Conservation (phyloP, 2,888 invertebrate species). For the Scotopteryx bipunctaria region DNA sequence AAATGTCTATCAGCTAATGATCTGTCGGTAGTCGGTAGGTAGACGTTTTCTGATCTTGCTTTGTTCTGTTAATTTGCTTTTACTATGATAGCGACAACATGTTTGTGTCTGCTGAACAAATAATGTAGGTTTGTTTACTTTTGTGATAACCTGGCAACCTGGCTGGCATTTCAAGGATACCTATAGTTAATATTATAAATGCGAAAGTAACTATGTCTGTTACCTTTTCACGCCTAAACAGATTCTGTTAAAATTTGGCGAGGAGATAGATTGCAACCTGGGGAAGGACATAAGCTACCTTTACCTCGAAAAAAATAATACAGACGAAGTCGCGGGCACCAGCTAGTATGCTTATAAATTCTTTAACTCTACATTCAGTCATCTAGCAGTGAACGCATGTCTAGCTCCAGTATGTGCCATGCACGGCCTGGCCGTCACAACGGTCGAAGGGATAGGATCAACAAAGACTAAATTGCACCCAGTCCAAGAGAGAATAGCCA, state of each 20-base stretch:
- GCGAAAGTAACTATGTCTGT: no score
- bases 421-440: constrained; percentile 92
- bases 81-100: background rate
- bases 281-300: no score
- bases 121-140: constrained; percentile 1
- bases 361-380: constrained; percentile 71
- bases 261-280: no score
- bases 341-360: no score
- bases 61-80: background rate
- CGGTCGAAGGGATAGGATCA: constrained; percentile 93
- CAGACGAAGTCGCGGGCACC: no score
- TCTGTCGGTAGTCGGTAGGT: no score
- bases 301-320: no score
- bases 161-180: background rate
- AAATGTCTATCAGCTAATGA: no score
- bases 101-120: background rate
- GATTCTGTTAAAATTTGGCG: no score
- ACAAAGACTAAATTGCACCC: constrained; percentile 88
- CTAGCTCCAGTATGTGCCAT: constrained; percentile 90
- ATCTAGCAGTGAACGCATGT: constrained; percentile 91
- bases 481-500: constrained; percentile 91
- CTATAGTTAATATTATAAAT: no score
- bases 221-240: no score
- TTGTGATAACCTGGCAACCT: constrained; percentile 4
- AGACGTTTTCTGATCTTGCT: no score